Conservation (phyloP, 2,113 vertebrate genomes). For the Rhinoptilus africanus region DNA sequence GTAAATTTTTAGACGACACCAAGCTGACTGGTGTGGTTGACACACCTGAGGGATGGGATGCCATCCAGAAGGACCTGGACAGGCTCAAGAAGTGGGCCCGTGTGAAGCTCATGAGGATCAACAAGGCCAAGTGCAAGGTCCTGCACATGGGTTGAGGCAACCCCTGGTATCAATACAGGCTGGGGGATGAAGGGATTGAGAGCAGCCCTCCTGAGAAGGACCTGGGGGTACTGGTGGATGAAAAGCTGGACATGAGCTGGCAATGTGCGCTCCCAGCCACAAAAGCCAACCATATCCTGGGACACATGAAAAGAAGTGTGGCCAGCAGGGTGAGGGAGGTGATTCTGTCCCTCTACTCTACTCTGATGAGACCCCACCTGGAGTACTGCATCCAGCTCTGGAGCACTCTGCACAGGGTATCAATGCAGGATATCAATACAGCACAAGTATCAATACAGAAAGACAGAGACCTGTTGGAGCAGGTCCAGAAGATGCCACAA, state of each 20-base stretch:
- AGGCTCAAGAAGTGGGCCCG: not conserved
- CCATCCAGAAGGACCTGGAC: not conserved
- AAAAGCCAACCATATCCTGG: not conserved
- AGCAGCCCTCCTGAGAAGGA: not conserved
- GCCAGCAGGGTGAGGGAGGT: not conserved
- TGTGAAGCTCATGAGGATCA: not conserved
- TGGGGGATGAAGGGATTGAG: not conserved
- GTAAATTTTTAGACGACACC: not conserved
- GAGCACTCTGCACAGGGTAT: not conserved
- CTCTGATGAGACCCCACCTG: not conserved
- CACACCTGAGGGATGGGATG: not conserved
- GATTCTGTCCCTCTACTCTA: not conserved
- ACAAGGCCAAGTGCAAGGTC: not conserved
- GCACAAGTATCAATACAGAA: not conserved
- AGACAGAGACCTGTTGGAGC: not conserved
- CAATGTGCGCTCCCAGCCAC: not conserved
- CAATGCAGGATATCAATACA: no score
- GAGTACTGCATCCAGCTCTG: not conserved
- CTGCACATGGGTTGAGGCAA: not conserved
- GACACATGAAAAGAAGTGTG: not conserved
- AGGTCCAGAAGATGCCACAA: not conserved
- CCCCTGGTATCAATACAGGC: not conserved
- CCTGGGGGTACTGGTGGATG: not conserved
- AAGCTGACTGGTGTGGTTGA: not conserved
- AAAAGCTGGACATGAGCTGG: not conserved